Conservation (phyloP, 2,113 vertebrate genomes). For the Anoplopoma fimbria region DNA sequence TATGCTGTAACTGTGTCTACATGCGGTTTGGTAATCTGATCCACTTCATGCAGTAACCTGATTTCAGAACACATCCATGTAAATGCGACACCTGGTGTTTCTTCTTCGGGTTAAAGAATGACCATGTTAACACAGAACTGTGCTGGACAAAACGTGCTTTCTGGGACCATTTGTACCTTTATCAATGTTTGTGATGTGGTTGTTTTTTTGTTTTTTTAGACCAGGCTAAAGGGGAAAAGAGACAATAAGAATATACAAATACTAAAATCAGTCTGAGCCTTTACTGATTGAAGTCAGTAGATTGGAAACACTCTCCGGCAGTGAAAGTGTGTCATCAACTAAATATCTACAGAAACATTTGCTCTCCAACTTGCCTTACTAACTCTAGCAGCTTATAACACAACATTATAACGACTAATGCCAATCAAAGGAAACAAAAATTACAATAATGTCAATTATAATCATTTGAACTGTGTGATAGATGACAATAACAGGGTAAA, state of each 20-base stretch:
- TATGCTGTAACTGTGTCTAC: not conserved
- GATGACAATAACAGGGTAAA: not conserved
- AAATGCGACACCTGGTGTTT: conserved; percentile 30
- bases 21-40: conserved; percentile 23
- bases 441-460: not conserved
- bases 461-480: not conserved
- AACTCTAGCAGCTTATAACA: not conserved
- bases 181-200: too few relatives aligned
- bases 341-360: too few relatives aligned
- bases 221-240: too few relatives aligned
- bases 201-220: too few relatives aligned
- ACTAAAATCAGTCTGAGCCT: too few relatives aligned
- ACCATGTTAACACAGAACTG: not conserved
- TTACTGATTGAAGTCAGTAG: too few relatives aligned
- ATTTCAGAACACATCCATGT: conserved; percentile 24
- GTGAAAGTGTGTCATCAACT: too few relatives aligned
- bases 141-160: not conserved
- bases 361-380: too few relatives aligned
- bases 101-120: conserved; percentile 13
- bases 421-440: not conserved
- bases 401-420: not conserved
- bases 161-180: not conserved
- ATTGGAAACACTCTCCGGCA: too few relatives aligned
- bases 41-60: conserved; percentile 30
- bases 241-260: too few relatives aligned